Evolutionary conservation across 2,888 invertebrate genomes (phyloP).

Genomic region (Lycophotia porphyrea): DNA sequence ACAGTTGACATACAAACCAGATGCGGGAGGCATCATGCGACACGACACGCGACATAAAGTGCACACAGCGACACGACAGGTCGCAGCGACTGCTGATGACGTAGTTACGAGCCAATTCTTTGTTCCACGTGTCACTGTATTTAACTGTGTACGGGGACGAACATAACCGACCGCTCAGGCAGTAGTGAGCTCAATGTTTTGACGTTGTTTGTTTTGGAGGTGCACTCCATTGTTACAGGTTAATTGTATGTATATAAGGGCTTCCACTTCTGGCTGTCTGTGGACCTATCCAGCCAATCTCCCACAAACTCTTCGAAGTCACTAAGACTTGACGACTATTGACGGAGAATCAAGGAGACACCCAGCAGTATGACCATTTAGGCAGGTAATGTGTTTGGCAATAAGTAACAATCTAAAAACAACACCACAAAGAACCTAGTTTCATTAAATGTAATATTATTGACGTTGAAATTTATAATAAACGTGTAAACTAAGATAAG

Average conservation of each 20-base stretch:
- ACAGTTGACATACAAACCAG: constrained; percentile 28
- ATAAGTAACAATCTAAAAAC: background rate
- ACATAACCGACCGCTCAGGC: background rate
- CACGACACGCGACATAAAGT: constrained; percentile 10
- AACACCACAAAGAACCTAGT: no score
- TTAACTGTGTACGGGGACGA: constrained; percentile 9
- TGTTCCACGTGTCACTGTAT: constrained; percentile 17
- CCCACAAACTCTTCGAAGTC: background rate
- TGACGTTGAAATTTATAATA: background rate
- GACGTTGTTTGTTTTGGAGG: background rate
- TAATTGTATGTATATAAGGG: background rate
- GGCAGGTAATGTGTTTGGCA: background rate
- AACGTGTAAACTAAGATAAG: constrained; percentile 10
- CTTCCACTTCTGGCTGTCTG: background rate
- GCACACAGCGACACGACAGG: constrained; percentile 15
- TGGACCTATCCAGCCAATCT: background rate
- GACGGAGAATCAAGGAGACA: background rate
- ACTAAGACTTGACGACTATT: background rate
- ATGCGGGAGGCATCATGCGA: constrained; percentile 37
- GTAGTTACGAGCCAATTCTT: constrained; percentile 23
- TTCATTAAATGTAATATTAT: background rate
- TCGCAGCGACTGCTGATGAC: constrained; percentile 24
- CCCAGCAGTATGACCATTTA: background rate
- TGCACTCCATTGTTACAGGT: background rate
- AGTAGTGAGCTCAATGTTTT: background rate